Conservation (phyloP, 2,113 vertebrate species). For the Rhinoderma darwinii region DNA sequence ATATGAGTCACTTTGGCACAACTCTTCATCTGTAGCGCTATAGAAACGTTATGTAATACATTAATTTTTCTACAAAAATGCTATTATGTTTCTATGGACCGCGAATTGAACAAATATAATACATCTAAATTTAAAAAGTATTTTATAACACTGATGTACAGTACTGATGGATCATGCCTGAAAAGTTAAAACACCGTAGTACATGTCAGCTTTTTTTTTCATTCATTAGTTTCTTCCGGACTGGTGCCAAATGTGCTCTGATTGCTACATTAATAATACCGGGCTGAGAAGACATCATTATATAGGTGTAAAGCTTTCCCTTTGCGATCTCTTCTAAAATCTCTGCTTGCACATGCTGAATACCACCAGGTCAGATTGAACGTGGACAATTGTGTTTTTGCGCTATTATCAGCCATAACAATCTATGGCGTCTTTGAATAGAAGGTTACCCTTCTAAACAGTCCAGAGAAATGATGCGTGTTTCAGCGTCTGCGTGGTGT, state of each 20-base stretch:
- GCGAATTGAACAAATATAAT: not conserved
- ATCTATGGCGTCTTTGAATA: not conserved
- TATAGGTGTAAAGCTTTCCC: not conserved
- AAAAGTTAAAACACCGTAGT: too few species aligned
- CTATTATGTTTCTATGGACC: not conserved
- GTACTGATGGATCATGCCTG: not conserved
- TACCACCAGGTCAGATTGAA: not conserved
- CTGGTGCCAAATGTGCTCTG: not conserved
- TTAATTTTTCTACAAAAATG: not conserved
- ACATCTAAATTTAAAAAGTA: not conserved
- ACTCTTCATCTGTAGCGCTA: too few species aligned
- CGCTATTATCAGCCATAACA: not conserved
- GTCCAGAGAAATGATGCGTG: not conserved
- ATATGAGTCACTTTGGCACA: too few species aligned
- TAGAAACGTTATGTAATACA: not conserved
- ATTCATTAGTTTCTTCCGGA: not conserved
- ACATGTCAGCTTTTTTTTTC: not conserved
- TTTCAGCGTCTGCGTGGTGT: not conserved
- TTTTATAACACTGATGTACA: not conserved
- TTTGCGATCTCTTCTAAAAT: not conserved
- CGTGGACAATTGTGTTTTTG: not conserved
- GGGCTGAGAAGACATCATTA: too few species aligned
- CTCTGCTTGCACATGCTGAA: not conserved
- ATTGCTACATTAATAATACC: not conserved
- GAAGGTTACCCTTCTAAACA: not conserved